A percentile compares a stretch with the other conserved stretches of the same genome.
These are phyloP conservation scores for Oenanthe oenanthe DNA, from an alignment of 2,113 vertebrate genomes.

Conservation along the genomic window DNA sequence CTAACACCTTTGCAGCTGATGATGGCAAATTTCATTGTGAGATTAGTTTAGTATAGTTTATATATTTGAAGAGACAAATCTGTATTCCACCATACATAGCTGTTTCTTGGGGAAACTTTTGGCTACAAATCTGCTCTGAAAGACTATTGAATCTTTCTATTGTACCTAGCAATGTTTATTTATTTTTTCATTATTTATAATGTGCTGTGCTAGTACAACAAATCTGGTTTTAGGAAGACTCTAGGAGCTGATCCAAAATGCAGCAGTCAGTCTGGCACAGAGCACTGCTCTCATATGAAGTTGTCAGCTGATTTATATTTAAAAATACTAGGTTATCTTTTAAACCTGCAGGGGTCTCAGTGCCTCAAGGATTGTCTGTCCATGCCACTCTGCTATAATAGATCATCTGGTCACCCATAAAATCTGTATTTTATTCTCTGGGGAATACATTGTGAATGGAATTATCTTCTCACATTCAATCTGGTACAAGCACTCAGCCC, in stretches of 20 bases:
- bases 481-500: not conserved
- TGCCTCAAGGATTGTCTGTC: not conserved
- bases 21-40: not conserved
- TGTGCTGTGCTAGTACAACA: not conserved
- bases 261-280: not conserved
- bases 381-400: not conserved
- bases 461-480: not conserved
- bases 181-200: not conserved
- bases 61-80: not conserved
- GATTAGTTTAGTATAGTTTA: not conserved
- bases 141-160: not conserved
- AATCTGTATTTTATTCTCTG: not conserved
- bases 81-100: not conserved
- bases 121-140: not conserved
- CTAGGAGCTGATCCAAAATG: not conserved
- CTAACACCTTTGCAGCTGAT: not conserved
- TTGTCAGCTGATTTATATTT: not conserved
- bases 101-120: not conserved
- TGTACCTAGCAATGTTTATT: not conserved
- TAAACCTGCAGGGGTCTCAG: not conserved
- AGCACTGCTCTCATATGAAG: not conserved
- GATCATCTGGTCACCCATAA: not conserved
- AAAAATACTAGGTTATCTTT: not conserved
- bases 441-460: not conserved
- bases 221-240: not conserved